Evolutionary conservation across 2,797 vertebrate genomes (phyloP).

Genomic region (Mionectes olivaceus): DNA sequence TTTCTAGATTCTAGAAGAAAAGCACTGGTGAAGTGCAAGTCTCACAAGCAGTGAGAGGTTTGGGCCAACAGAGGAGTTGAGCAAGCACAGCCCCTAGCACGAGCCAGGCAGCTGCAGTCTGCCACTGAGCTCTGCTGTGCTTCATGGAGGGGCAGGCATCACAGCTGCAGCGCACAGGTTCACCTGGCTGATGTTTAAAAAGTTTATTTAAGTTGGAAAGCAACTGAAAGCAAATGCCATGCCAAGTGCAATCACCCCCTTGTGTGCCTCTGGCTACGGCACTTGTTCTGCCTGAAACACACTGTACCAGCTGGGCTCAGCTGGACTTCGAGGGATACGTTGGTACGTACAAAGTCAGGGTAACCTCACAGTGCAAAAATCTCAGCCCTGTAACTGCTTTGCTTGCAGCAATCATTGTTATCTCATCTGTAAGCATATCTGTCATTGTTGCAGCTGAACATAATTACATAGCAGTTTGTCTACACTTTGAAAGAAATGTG

Average conservation of each 20-base stretch:
- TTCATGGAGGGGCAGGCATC: not conserved
- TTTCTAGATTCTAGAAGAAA: not conserved
- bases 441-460: not conserved
- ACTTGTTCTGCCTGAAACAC: not conserved
- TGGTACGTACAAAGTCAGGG: not conserved
- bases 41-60: accelerated
- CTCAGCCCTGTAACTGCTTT: not conserved
- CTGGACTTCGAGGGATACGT: not conserved
- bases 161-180: not conserved
- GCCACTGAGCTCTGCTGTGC: not conserved
- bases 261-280: not conserved
- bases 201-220: not conserved
- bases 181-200: not conserved
- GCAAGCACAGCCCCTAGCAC: not conserved
- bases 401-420: not conserved
- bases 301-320: not conserved
- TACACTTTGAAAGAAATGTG: not conserved
- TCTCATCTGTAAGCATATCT: not conserved
- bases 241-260: not conserved
- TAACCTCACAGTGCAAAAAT: not conserved
- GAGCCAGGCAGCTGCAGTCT: not conserved
- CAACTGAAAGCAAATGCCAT: not conserved
- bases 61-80: not conserved
- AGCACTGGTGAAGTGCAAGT: not conserved
- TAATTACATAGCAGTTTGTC: not conserved